Conservation (phyloP, 2,113 vertebrate genomes). For the Tenebrosternarchus preto region DNA sequence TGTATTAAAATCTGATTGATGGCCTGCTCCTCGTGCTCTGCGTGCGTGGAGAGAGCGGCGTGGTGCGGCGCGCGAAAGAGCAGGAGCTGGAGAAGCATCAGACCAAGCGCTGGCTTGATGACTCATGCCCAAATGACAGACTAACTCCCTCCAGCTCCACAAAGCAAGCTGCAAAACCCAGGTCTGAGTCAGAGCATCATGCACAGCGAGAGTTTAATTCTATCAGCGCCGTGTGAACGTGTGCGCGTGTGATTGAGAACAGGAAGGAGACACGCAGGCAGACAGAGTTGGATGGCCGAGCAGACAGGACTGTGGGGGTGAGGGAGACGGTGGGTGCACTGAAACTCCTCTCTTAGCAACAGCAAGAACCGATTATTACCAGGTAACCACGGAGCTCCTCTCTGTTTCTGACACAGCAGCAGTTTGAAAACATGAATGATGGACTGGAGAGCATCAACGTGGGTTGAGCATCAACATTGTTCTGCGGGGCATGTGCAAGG, state of each 20-base stretch:
- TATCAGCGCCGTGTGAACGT: conserved; percentile 33
- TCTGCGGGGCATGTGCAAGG: neutral
- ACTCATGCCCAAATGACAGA: conserved; percentile 61
- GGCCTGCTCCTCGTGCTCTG: conserved; percentile 40
- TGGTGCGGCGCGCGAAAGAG: too few relatives aligned
- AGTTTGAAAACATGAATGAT: neutral
- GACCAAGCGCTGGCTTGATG: conserved; percentile 19
- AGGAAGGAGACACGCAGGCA: conserved; percentile 22
- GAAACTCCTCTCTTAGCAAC: conserved; percentile 42
- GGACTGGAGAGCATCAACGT: neutral
- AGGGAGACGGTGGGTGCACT: conserved; percentile 33
- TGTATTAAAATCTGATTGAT: conserved; percentile 54
- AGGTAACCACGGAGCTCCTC: conserved; percentile 24
- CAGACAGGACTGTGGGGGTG: conserved; percentile 31
- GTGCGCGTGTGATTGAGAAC: conserved; percentile 1
- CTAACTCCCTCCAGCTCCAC: conserved; percentile 50
- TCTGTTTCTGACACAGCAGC: conserved; percentile 25
- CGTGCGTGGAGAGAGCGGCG: conserved; percentile 29
- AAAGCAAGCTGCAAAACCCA: conserved; percentile 52
- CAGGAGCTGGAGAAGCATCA: conserved; percentile 29
- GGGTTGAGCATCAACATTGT: too few relatives aligned
- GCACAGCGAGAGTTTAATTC: conserved; percentile 44
- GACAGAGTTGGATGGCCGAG: conserved; percentile 31
- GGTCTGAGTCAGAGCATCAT: conserved; percentile 33
- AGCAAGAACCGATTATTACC: conserved; percentile 36